Percentiles rank a stretch among this genome's conserved stretches.
These are phyloP conservation scores for Phragmatobia fuliginosa DNA, from an alignment of 2,888 invertebrate genomes.

Conservation along the genomic window DNA sequence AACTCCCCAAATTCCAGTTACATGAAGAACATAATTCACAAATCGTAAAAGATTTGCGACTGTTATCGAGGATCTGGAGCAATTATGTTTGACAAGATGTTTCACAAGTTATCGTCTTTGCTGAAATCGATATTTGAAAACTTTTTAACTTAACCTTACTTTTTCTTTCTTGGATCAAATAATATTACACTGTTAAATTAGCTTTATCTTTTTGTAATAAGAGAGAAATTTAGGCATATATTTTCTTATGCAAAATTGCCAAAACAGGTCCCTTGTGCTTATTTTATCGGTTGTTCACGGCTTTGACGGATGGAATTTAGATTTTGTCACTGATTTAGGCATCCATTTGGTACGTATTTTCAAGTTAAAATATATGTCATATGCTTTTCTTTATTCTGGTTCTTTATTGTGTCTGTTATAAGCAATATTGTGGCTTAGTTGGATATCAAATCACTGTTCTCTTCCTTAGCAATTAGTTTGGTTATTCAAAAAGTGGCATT, in stretches of 20 bases:
- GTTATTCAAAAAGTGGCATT: background rate
- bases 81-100: slow-evolving; percentile 48
- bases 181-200: background rate
- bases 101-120: slow-evolving; percentile 32
- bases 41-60: slow-evolving; percentile 33
- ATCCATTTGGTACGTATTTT: too few relatives aligned
- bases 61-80: slow-evolving; percentile 40
- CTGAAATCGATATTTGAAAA: slow-evolving; percentile 28
- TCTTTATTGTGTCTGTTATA: too few relatives aligned
- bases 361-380: too few relatives aligned
- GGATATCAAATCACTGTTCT: too few relatives aligned
- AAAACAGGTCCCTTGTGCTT: background rate
- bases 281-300: background rate
- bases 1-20: slow-evolving; percentile 14
- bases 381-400: too few relatives aligned
- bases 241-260: background rate
- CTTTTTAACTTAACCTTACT: slow-evolving; percentile 30
- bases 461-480: background rate
- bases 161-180: slow-evolving; percentile 18
- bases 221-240: background rate
- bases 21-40: slow-evolving; percentile 33
- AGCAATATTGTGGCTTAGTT: too few relatives aligned
- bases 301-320: background rate
- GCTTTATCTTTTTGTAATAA: background rate
- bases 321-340: background rate